Evolutionary conservation across 2,797 vertebrate genomes (phyloP), one percentile per base, ranked within the genome.

Genomic region (Takifugu ocellatus): DNA sequence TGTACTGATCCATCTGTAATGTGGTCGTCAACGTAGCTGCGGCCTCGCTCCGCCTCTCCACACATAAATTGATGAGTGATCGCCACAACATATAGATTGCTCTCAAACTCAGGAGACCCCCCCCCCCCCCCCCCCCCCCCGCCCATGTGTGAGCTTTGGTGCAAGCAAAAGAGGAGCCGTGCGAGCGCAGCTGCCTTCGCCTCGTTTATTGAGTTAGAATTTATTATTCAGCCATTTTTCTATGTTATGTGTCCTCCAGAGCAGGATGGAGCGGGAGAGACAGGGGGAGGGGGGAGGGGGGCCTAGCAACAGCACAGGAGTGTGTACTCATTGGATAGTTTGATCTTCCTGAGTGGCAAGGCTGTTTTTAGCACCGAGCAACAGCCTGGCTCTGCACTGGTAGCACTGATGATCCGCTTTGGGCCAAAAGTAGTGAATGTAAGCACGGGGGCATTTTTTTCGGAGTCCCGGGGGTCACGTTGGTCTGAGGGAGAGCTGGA

Each of bases 221-320:
- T 87, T 89, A 89, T 90, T 87, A 88, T 89, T 90, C 82, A 77
- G 85, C 81, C 85, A 90, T 89, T 88, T 90, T 88, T 90, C 85
- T 85, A 77, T 79, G 84, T 87, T 87, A 86, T 88, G 79, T 85
- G 79, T 85, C 78, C 80, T 87, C 78, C 82, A 70, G 86, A 84
- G 86, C 72, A 81, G 76, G 63, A 75, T 77, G 59, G 80, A 81
- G 81, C 72, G 54, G 54, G 70, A 60, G 73, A 69, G 78, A 49
- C 57, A 73, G 82, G 63, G 55, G n/a, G 54, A 24, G 25, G 61
- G 55, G 14, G 54, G 9, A n/a, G 61, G 83, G 77, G 74, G 79
- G 83, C 83, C 88, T 90, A 91, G 88, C 87, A 88, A 90, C 87
- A 90, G 84, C 77, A 72, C 83, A 75, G 75, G 80, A 85, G 84